These are phyloP conservation scores for Cataglyphis livida DNA, from an alignment of 2,888 invertebrate species.

Conservation along the genomic window DNA sequence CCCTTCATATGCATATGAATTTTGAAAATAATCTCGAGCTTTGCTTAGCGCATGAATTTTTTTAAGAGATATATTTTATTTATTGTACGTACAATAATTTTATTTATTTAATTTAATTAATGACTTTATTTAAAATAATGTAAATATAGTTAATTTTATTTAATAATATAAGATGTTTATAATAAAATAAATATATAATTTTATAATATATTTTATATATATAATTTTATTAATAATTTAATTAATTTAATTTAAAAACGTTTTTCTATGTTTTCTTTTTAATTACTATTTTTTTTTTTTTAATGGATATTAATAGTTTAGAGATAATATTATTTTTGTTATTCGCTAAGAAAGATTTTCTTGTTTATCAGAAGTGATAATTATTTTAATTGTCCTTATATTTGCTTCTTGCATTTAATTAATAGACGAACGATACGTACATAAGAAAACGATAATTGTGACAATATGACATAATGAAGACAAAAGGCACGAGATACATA, in stretches of 20 bases:
- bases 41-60: background rate
- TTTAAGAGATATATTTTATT: background rate
- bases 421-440: slow-evolving; percentile 46
- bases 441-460: slow-evolving; percentile 18
- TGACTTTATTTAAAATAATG: background rate
- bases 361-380: slow-evolving; percentile 25
- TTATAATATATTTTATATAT: too few species aligned
- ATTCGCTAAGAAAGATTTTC: background rate
- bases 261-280: background rate
- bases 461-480: background rate
- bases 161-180: too few species aligned
- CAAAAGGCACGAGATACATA: too few species aligned
- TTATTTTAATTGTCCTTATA: slow-evolving; percentile 23
- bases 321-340: background rate
- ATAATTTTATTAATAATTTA: too few species aligned
- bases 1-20: background rate
- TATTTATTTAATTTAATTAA: background rate
- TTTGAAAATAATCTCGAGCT: background rate
- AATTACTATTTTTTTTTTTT: slow-evolving; percentile 19
- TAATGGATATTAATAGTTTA: background rate
- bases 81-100: background rate
- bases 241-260: background rate
- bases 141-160: too few species aligned
- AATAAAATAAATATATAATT: too few species aligned
- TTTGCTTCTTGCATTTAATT: slow-evolving; percentile 51